phyloP scores from a whole-genome alignment of 2,888 invertebrate species.

The Asteroscopus sphinx region DNA sequence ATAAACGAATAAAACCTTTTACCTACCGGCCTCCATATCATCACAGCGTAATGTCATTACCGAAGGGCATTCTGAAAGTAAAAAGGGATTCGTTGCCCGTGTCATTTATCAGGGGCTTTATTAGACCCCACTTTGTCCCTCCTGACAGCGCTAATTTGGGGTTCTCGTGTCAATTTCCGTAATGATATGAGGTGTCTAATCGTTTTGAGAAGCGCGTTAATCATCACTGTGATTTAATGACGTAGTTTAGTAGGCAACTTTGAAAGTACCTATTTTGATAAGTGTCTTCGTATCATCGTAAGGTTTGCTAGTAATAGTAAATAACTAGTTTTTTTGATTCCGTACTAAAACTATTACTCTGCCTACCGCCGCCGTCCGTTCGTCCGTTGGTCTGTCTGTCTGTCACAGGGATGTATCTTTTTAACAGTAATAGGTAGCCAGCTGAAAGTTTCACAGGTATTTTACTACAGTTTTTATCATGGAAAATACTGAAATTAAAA shows the following conservation, averaged over 20 bases:
- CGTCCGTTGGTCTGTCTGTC: no score
- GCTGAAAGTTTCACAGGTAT: no score
- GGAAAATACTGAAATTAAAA: no score
- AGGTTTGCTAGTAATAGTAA: no score
- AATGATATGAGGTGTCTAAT: slow-evolving; percentile 46
- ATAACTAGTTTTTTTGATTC: no score
- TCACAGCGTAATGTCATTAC: slow-evolving; percentile 43
- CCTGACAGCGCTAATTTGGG: slow-evolving; percentile 40
- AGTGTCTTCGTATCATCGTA: no score
- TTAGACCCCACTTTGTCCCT: slow-evolving; percentile 47
- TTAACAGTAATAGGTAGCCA: no score
- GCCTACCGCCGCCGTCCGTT: no score
- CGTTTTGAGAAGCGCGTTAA: slow-evolving; percentile 29
- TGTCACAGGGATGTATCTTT: no score
- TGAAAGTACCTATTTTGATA: neutral
- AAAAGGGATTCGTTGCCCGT: slow-evolving; percentile 47
- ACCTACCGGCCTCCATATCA: slow-evolving; percentile 15
- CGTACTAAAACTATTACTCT: no score
- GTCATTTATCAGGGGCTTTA: slow-evolving; percentile 53
- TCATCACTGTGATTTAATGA: slow-evolving; percentile 17
- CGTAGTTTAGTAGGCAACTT: no score
- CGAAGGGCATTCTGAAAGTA: slow-evolving; percentile 29
- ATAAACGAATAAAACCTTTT: slow-evolving; percentile 21
- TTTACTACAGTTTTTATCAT: no score
- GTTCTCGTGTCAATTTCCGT: slow-evolving; percentile 47